Percentiles rank a stretch among this genome's conserved stretches.
Evolutionary conservation across 2,888 invertebrate species (phyloP).

Genomic region (Metellina segmentata): DNA sequence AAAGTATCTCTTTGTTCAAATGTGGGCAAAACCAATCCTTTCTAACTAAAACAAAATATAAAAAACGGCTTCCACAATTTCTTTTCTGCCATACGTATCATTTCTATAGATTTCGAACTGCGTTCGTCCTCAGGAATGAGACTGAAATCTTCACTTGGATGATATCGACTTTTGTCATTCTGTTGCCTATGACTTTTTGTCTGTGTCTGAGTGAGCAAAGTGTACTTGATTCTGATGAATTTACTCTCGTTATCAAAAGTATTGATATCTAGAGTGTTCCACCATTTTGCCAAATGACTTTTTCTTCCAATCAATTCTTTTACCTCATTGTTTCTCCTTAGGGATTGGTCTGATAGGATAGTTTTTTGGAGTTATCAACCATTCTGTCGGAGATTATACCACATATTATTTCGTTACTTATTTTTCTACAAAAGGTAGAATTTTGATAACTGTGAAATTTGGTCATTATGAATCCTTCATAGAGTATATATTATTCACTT

Average conservation of each 20-base stretch:
- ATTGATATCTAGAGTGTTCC: not conserved
- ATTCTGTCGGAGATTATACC: too few species aligned
- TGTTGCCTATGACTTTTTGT: not conserved
- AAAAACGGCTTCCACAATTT: not conserved
- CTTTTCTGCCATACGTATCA: not conserved
- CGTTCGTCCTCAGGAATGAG: not conserved
- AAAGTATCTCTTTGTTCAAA: conserved; percentile 1
- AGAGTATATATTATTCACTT: too few species aligned
- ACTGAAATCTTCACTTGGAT: not conserved
- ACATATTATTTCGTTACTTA: too few species aligned
- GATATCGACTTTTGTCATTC: conserved; percentile 13
- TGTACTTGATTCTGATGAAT: not conserved
- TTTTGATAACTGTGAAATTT: too few species aligned
- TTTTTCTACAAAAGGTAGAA: too few species aligned
- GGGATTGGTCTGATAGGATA: not conserved
- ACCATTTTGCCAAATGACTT: not conserved
- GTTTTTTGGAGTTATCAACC: not conserved
- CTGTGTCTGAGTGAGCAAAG: not conserved
- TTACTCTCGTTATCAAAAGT: not conserved
- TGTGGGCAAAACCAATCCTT: not conserved
- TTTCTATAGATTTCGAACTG: too few species aligned
- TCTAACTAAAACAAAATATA: conserved; percentile 2
- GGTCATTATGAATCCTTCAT: too few species aligned
- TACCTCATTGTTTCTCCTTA: not conserved
- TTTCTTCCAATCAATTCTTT: not conserved